Evolutionary conservation across 2,113 vertebrate genomes (phyloP), one percentile per base, ranked within the genome.

Genomic region (Callipepla californica): DNA sequence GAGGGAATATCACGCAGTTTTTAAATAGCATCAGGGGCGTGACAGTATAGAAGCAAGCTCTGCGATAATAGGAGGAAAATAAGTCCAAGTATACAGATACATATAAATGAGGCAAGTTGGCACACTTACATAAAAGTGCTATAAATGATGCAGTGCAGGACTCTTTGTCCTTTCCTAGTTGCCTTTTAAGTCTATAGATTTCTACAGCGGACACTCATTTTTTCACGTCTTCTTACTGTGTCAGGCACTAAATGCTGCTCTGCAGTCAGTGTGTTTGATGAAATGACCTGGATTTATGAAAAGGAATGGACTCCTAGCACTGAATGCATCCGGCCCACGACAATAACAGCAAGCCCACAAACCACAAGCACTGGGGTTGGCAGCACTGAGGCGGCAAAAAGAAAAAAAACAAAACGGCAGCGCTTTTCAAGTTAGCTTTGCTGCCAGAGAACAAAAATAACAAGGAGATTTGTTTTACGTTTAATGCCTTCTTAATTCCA

Each of bases 41-140:
- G 76, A 87, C 0, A 0, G 73, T 93, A 89, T 13, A 80, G 47
- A 83, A 80, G 50, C 66, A 59, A 34, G 80, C 92, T 89, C 83
- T 81, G 80, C 62, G 42, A 55, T 78, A 94, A 90, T 0, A 80
- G 47, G 61, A 92, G 53, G 85, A 94, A 93, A 90, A 90, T 80
- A 83, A 73, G 40, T 78, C 86, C 74, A 96, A 89, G 86, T 90
- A 93, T 78, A 92, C 51, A 70, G 42, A 70, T 32, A 57, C 68
- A 77, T 22, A 88, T 55, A 94, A 94, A 95, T 93, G 77, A 93
- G 89, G 69, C 8, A 75, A 74, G 57, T 40, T 82, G 92, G 76
- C 57, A 83, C 0, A 3, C 51, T 88, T 90, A 77, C 28, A 44
- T 75, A 68, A 66, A 80, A 86, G 53, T 68, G 68, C 70, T 88